These are phyloP conservation scores for Zoanthus sociatus DNA, from an alignment of 92 coral and sea anemone species.

Conservation along the genomic window DNA sequence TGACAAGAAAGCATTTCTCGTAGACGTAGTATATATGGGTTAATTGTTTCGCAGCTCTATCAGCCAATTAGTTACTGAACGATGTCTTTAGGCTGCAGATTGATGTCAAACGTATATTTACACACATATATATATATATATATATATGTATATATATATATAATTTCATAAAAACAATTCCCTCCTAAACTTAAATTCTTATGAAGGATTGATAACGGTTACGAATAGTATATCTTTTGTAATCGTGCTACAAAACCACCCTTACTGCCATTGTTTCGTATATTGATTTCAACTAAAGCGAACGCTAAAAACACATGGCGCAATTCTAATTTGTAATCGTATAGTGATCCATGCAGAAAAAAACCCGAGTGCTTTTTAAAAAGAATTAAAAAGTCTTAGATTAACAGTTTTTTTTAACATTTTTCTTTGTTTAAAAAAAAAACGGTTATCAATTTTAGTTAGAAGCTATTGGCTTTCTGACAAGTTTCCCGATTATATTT, in stretches of 20 bases:
- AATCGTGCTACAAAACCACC: background rate
- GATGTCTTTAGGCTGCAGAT: background rate
- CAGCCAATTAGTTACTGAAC: background rate
- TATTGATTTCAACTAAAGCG: constrained; percentile 16
- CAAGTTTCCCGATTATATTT: background rate
- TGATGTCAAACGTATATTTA: too few species aligned
- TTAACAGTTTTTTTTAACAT: background rate
- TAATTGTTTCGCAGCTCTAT: background rate
- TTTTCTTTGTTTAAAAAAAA: background rate
- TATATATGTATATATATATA: background rate
- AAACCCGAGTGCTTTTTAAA: background rate
- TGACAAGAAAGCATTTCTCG: background rate
- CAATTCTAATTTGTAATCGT: background rate
- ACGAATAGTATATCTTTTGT: constrained; percentile 11
- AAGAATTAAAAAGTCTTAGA: background rate
- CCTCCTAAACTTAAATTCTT: background rate
- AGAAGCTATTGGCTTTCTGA: background rate
- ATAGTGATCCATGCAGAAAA: background rate
- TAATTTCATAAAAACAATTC: background rate
- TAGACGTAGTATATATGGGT: too few species aligned
- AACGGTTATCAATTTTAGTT: background rate
- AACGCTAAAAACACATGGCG: constrained; percentile 21
- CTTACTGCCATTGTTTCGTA: constrained; percentile 15
- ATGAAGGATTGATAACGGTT: background rate
- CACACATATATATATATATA: background rate